A percentile compares a stretch with the other conserved stretches of the same genome.
phyloP scores from a whole-genome alignment of 1,140 invertebrate genomes.

The Stegodyphus dumicola region DNA sequence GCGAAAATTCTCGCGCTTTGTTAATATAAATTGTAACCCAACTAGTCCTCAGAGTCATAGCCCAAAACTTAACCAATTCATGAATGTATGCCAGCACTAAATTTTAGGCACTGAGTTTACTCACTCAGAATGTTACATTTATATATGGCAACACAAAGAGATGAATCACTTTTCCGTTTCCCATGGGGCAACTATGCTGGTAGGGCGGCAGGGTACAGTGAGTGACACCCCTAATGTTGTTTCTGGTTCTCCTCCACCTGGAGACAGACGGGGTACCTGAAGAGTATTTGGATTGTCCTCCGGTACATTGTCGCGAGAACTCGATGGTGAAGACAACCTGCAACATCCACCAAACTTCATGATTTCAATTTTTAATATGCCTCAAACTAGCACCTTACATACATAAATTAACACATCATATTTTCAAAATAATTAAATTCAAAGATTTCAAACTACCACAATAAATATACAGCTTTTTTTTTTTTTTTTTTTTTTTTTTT shows the following conservation, averaged over 20 bases:
- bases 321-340: constrained; percentile 61
- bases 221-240: constrained; percentile 33
- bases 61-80: constrained; percentile 6
- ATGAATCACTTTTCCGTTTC: constrained; percentile 22
- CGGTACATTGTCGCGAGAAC: constrained; percentile 56
- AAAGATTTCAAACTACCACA: too few relatives aligned
- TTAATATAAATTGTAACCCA: background rate
- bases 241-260: constrained; percentile 13
- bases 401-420: too few relatives aligned
- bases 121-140: constrained; percentile 19
- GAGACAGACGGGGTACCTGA: constrained; percentile 51
- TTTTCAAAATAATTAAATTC: too few relatives aligned
- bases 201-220: constrained; percentile 42
- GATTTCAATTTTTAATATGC: too few relatives aligned
- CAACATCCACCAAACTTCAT: background rate
- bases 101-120: constrained; percentile 29
- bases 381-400: too few relatives aligned
- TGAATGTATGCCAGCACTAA: background rate
- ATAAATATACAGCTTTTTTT: too few relatives aligned
- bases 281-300: constrained; percentile 55
- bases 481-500: too few relatives aligned
- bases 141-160: background rate
- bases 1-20: constrained; percentile 9
- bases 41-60: too few relatives aligned
- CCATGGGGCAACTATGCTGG: constrained; percentile 56